Percentiles rank a stretch among this genome's conserved stretches.
phyloP scores from a whole-genome alignment of 2,113 vertebrate species.

The Perca schrenkii region DNA sequence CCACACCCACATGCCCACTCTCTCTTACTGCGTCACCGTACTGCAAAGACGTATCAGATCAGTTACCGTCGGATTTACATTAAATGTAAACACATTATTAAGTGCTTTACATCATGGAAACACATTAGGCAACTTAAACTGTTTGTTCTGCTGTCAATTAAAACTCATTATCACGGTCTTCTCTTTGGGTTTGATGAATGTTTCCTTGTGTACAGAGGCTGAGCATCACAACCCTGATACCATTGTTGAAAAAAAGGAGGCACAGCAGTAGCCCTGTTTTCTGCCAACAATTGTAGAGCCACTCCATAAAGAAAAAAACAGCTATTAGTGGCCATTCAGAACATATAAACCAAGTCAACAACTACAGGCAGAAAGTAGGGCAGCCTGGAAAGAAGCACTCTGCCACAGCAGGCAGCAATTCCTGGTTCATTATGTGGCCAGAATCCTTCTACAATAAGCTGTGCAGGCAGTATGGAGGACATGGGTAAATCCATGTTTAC shows the following conservation, averaged over 20 bases:
- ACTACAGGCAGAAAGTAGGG: conserved; percentile 73
- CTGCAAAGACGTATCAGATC: conserved; percentile 47
- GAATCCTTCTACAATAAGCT: conserved; percentile 57
- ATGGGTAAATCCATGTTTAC: conserved; percentile 59
- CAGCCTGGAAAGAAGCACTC: conserved; percentile 61
- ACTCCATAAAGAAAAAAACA: conserved; percentile 38
- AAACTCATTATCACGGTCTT: conserved; percentile 52
- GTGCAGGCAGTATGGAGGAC: conserved; percentile 50
- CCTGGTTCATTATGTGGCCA: conserved; percentile 63
- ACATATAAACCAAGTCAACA: conserved; percentile 74
- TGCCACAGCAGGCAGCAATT: conserved; percentile 64
- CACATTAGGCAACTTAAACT: conserved; percentile 55
- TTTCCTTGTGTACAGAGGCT: conserved; percentile 39
- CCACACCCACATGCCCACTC: conserved; percentile 7
- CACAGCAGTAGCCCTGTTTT: conserved; percentile 50
- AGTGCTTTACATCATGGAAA: conserved; percentile 52
- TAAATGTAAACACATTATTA: conserved; percentile 52
- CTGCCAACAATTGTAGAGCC: conserved; percentile 32
- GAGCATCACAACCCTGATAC: conserved; percentile 29
- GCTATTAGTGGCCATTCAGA: conserved; percentile 62
- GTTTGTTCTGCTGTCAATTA: conserved; percentile 56
- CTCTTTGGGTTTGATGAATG: conserved; percentile 35
- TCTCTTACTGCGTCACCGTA: conserved; percentile 26
- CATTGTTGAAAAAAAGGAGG: conserved; percentile 43
- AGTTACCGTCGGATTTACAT: conserved; percentile 33